Percentiles rank a stretch among this genome's conserved stretches.
Conservation (phyloP, 1,140 invertebrate genomes). For the Tenebrio molitor region DNA sequence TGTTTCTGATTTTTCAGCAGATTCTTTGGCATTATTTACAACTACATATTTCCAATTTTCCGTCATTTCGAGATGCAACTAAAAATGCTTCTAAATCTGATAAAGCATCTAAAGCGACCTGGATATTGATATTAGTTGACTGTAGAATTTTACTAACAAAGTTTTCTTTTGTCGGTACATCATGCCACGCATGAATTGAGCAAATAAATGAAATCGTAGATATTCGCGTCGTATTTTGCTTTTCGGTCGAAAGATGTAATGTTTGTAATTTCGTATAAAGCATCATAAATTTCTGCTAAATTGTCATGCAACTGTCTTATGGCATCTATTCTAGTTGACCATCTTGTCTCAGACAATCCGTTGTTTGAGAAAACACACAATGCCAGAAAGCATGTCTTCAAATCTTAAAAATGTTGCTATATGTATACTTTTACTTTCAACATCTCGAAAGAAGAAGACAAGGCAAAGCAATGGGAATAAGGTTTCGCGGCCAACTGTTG, state of each 20-base stretch:
- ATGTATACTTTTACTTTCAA: too few species aligned
- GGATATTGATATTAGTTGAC: not conserved
- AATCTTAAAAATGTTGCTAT: too few species aligned
- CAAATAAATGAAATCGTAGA: constrained; percentile 50
- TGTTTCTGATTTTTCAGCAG: too few species aligned
- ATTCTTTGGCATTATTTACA: too few species aligned
- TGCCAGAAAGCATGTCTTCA: too few species aligned
- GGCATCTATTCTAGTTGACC: constrained; percentile 57
- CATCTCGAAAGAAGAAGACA: too few species aligned
- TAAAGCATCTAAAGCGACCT: not conserved
- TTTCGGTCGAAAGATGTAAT: constrained; percentile 15
- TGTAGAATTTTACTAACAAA: constrained; percentile 49
- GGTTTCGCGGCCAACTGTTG: too few species aligned
- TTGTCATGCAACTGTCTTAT: constrained; percentile 54
- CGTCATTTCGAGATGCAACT: not conserved
- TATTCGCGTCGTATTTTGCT: constrained; percentile 44
- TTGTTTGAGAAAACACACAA: too few species aligned
- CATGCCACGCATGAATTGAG: constrained; percentile 46
- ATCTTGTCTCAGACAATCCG: constrained; percentile 60
- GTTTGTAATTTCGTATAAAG: constrained; percentile 48
- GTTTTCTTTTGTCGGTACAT: constrained; percentile 43
- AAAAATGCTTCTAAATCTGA: not conserved
- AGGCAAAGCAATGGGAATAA: too few species aligned
- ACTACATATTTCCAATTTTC: too few species aligned
- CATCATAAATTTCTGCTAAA: constrained; percentile 52